These are phyloP conservation scores for Acinonyx jubatus DNA, from an alignment of 2,113 vertebrate species.

Conservation along the genomic window DNA sequence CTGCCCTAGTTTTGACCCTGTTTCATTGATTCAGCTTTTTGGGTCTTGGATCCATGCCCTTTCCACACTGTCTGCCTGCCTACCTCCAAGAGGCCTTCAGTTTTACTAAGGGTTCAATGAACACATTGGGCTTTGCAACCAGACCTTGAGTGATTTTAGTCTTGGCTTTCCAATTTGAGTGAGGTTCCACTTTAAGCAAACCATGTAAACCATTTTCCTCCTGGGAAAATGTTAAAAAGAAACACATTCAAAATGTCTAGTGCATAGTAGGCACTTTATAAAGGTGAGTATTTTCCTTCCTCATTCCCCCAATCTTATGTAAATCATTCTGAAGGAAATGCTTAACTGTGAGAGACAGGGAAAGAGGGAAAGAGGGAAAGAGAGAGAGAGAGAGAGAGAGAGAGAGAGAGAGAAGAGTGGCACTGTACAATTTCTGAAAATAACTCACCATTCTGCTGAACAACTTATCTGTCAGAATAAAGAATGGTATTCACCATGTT, in stretches of 20 bases:
- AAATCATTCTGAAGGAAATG: neutral
- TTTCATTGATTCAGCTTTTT: neutral
- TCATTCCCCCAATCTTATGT: neutral
- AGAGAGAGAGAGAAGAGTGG: neutral
- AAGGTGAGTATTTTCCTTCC: neutral
- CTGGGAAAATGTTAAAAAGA: neutral
- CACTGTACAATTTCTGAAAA: neutral
- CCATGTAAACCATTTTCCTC: neutral
- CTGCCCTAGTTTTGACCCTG: neutral
- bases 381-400: neutral
- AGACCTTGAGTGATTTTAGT: neutral
- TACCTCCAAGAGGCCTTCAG: neutral
- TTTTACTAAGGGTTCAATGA: neutral
- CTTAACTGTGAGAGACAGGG: neutral
- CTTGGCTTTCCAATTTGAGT: neutral
- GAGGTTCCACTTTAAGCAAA: neutral
- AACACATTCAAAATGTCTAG: neutral
- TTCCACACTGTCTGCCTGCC: neutral
- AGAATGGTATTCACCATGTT: neutral
- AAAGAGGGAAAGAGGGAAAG: neutral
- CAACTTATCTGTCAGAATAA: slow-evolving; percentile 3
- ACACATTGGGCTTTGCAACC: neutral
- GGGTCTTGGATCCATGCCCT: accelerated
- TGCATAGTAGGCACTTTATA: neutral
- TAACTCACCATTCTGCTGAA: neutral